Percentiles rank a stretch among this genome's conserved stretches.
These are phyloP conservation scores for Drosophila affinis DNA, from an alignment of 2,888 invertebrate species.

Conservation along the genomic window DNA sequence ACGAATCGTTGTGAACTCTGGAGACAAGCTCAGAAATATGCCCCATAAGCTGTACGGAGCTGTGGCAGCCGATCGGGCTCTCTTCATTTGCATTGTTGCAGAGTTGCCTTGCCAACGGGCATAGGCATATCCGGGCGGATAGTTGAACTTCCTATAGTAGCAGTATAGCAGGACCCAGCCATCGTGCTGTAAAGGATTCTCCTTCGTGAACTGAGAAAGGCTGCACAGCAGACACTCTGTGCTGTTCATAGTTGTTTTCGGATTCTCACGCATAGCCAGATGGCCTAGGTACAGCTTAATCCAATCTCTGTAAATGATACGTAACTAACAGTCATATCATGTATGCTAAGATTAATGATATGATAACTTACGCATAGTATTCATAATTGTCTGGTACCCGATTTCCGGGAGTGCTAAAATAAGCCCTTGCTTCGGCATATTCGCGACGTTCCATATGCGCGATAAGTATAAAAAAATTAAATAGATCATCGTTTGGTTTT, in stretches of 20 bases:
- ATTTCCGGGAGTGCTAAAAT: conserved; percentile 27
- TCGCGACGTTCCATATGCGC: conserved; percentile 63
- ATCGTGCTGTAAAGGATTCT: conserved; percentile 36
- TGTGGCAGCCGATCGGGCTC: neutral
- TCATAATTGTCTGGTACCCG: conserved; percentile 29
- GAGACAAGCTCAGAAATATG: conserved; percentile 48
- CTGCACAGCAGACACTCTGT: conserved; percentile 61
- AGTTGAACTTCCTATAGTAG: conserved; percentile 64
- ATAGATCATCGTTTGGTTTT: conserved; percentile 14
- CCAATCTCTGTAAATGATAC: conserved; percentile 42
- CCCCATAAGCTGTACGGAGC: conserved; percentile 64
- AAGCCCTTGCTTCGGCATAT: conserved; percentile 53
- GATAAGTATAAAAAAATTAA: conserved; percentile 62
- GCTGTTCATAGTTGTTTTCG: conserved; percentile 44
- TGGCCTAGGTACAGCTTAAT: conserved; percentile 67
- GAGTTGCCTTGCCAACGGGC: conserved; percentile 63
- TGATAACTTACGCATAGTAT: conserved; percentile 54
- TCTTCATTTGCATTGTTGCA: conserved; percentile 6
- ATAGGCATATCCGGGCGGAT: conserved; percentile 66
- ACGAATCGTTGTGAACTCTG: conserved; percentile 19
- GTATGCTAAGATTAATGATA: neutral
- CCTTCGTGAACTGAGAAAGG: conserved; percentile 42
- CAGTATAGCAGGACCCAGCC: conserved; percentile 75
- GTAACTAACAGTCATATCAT: neutral
- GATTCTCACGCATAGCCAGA: conserved; percentile 52